A percentile compares a stretch with the other conserved stretches of the same genome.
phyloP scores from a whole-genome alignment of 2,888 invertebrate genomes.

The Drosophila picticornis region DNA sequence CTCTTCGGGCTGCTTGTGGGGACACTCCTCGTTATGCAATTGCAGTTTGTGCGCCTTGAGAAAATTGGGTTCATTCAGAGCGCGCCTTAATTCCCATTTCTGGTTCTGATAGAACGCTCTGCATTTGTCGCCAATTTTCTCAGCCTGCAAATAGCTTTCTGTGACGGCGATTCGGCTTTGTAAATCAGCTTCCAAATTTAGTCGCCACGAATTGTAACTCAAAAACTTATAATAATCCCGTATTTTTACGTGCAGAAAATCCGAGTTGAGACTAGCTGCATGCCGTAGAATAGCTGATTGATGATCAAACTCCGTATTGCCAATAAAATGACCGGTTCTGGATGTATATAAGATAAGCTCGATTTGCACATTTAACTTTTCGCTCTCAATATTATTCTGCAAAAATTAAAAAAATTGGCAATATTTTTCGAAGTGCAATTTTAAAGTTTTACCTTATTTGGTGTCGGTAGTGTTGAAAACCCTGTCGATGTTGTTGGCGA shows the following conservation, averaged over 20 bases:
- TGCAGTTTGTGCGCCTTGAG: conserved; percentile 15
- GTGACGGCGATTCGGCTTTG: conserved; percentile 17
- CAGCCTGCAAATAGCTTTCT: conserved; percentile 13
- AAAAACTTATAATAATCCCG: conserved; percentile 16
- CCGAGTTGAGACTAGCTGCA: neutral
- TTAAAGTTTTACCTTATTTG: conserved; percentile 12
- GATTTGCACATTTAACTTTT: conserved; percentile 14
- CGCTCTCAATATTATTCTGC: neutral
- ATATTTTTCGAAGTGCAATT: neutral
- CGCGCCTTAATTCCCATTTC: neutral
- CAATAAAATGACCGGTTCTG: conserved; percentile 19
- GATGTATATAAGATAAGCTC: conserved; percentile 3
- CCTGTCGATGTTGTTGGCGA: neutral
- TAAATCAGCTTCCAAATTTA: conserved; percentile 34
- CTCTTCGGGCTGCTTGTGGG: neutral
- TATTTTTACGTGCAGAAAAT: neutral
- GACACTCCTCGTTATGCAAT: conserved; percentile 6
- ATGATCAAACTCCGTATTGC: conserved; percentile 35
- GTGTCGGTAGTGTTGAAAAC: neutral
- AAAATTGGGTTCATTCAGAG: conserved; percentile 2
- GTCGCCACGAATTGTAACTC: conserved; percentile 23
- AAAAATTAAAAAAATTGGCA: neutral
- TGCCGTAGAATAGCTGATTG: conserved; percentile 1
- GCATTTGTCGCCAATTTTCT: conserved; percentile 2
- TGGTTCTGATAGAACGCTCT: conserved; percentile 20